phyloP scores from a whole-genome alignment of 2,888 invertebrate species.

The Phania funesta region DNA sequence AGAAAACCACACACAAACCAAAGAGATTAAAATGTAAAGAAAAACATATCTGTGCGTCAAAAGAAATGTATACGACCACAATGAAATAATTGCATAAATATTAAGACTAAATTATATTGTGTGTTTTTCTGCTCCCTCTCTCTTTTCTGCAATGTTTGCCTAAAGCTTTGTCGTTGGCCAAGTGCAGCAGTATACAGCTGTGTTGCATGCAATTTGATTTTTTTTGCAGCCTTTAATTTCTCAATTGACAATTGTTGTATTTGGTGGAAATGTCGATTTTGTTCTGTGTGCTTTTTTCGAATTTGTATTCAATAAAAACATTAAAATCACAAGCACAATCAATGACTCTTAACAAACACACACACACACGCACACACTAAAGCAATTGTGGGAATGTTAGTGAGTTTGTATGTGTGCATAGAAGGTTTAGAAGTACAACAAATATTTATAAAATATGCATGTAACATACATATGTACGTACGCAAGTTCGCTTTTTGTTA shows the following conservation, averaged over 20 bases:
- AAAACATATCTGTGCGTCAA: conserved; percentile 29
- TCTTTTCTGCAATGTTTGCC: not conserved
- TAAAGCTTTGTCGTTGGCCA: conserved; percentile 42
- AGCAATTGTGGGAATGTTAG: not conserved
- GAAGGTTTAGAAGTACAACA: conserved; percentile 16
- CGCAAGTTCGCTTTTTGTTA: conserved; percentile 25
- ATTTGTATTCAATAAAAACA: conserved; percentile 58
- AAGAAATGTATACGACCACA: conserved; percentile 37
- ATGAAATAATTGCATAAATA: conserved; percentile 59
- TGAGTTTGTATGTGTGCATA: not conserved
- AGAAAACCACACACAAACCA: conserved; percentile 31
- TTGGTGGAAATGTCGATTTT: conserved; percentile 30
- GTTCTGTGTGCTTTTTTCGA: not conserved
- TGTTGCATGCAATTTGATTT: conserved; percentile 70
- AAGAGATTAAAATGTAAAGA: conserved; percentile 41
- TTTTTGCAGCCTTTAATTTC: conserved; percentile 55
- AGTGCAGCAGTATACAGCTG: conserved; percentile 30
- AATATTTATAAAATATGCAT: conserved; percentile 5
- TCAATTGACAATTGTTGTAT: conserved; percentile 65
- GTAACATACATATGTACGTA: no score
- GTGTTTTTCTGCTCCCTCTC: not conserved
- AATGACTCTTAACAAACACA: not conserved
- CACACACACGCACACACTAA: not conserved
- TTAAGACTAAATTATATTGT: conserved; percentile 34
- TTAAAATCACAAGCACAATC: conserved; percentile 43